Evolutionary conservation across 2,888 invertebrate species (phyloP).

Genomic region (Copidosoma aretas): DNA sequence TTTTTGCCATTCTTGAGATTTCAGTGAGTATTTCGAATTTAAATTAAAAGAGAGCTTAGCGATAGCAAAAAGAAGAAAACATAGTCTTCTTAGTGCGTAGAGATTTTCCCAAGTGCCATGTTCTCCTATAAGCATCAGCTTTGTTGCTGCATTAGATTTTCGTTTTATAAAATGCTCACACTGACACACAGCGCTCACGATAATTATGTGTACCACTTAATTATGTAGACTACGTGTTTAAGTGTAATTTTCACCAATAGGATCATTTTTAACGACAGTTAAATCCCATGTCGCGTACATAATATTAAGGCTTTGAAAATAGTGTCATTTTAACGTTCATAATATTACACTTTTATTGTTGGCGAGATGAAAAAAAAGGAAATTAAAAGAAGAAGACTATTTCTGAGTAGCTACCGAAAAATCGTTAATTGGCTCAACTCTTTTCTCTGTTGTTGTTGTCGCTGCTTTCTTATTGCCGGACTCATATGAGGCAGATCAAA

Average conservation of each 20-base stretch:
- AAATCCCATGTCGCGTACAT: background rate
- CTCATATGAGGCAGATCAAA: no score
- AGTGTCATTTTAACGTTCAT: conserved; percentile 11
- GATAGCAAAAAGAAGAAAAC: conserved; percentile 23
- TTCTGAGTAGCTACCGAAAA: background rate
- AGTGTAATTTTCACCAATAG: background rate
- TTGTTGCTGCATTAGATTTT: background rate
- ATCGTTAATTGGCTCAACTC: no score
- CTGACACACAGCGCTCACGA: no score
- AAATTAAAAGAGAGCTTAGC: conserved; percentile 18
- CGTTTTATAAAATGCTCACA: background rate
- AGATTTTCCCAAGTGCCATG: conserved; percentile 9
- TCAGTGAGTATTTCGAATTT: conserved; percentile 20
- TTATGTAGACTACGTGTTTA: background rate
- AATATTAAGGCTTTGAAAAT: background rate
- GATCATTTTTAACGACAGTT: conserved; percentile 2
- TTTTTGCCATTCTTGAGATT: conserved; percentile 27
- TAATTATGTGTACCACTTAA: no score
- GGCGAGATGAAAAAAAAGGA: conserved; percentile 8
- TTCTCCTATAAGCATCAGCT: background rate
- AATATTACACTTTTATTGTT: conserved; percentile 25
- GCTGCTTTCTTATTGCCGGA: no score
- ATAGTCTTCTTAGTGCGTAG: conserved; percentile 9
- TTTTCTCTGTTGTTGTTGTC: no score
- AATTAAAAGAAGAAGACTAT: conserved; percentile 10